Evolutionary conservation across 53 echinoderm and acorn worm species (phyloP).

Genomic region (Echinometra lucunter): DNA sequence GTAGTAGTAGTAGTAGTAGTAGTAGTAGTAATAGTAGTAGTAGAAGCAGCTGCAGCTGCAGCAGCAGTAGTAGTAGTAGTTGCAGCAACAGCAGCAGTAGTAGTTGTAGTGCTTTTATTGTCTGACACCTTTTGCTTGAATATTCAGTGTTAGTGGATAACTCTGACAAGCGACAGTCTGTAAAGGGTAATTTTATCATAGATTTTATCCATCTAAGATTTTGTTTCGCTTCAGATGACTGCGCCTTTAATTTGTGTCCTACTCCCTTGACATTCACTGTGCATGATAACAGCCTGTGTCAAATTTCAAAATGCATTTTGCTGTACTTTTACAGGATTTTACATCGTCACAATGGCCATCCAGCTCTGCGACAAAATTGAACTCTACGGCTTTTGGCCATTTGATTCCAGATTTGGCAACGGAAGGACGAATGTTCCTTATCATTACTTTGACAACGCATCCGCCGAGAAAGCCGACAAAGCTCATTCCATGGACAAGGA

Average conservation of each 20-base stretch:
- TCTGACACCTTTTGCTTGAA: too few relatives aligned
- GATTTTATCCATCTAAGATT: too few relatives aligned
- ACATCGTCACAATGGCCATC: constrained; percentile 45
- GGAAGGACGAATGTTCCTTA: constrained; percentile 20
- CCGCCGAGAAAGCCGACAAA: not conserved
- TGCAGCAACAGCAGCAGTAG: too few relatives aligned
- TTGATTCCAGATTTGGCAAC: not conserved
- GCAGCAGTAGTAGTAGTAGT: not conserved
- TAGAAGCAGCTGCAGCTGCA: not conserved
- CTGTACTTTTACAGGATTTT: constrained; percentile 35
- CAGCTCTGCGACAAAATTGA: constrained; percentile 46
- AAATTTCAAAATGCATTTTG: too few relatives aligned
- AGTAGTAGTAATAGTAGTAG: not conserved
- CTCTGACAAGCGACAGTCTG: too few relatives aligned
- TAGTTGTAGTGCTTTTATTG: too few relatives aligned
- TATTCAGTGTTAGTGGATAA: too few relatives aligned
- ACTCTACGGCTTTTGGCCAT: constrained; percentile 72
- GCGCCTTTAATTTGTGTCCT: too few relatives aligned
- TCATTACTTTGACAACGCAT: constrained; percentile 61
- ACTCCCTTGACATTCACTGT: too few relatives aligned
- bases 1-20: not conserved
- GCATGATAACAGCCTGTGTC: too few relatives aligned
- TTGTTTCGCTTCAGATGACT: too few relatives aligned
- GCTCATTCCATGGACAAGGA: constrained; percentile 60
- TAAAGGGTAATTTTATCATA: too few relatives aligned